A percentile compares a stretch with the other conserved stretches of the same genome.
phyloP scores from a whole-genome alignment of 2,113 vertebrate species.

The Gallinago jamesoni region DNA sequence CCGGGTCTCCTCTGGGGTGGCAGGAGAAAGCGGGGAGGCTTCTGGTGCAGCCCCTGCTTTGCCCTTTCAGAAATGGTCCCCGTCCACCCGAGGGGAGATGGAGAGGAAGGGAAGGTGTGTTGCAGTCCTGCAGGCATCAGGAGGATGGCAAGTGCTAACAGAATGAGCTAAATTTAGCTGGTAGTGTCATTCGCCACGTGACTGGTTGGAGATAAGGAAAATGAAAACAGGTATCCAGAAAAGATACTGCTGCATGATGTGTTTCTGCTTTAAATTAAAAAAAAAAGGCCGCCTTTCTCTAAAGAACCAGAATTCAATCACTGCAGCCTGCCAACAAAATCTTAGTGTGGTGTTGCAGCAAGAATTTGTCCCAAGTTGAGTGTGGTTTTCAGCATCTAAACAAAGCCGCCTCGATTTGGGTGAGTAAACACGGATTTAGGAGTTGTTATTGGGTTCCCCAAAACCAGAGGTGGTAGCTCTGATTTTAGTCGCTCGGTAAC shows the following conservation, averaged over 20 bases:
- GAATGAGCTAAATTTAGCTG: slow-evolving; percentile 64
- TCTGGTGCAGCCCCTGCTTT: not conserved
- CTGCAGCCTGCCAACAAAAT: not conserved
- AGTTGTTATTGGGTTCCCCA: not conserved
- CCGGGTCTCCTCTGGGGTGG: not conserved
- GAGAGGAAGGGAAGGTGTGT: slow-evolving; percentile 14
- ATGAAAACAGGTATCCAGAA: slow-evolving; percentile 54
- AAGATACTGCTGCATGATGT: not conserved
- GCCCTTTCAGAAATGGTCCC: not conserved
- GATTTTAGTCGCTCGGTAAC: not conserved
- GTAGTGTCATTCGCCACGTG: slow-evolving; percentile 57
- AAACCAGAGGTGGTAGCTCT: not conserved
- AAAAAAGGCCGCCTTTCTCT: not conserved
- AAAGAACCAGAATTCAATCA: not conserved
- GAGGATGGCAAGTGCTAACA: slow-evolving; percentile 9
- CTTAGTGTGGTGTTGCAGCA: not conserved
- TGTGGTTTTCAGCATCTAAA: not conserved
- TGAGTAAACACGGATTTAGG: not conserved
- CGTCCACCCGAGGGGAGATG: rapidly evolving
- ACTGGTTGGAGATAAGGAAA: slow-evolving; percentile 18
- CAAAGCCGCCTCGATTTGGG: not conserved
- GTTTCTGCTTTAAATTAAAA: not conserved
- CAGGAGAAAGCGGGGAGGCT: not conserved
- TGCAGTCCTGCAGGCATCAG: slow-evolving; percentile 17
- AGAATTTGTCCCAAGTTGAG: not conserved